Base-by-base conservation (phyloP, 1,140 invertebrate species). In the Drosophila orosa region DNA sequence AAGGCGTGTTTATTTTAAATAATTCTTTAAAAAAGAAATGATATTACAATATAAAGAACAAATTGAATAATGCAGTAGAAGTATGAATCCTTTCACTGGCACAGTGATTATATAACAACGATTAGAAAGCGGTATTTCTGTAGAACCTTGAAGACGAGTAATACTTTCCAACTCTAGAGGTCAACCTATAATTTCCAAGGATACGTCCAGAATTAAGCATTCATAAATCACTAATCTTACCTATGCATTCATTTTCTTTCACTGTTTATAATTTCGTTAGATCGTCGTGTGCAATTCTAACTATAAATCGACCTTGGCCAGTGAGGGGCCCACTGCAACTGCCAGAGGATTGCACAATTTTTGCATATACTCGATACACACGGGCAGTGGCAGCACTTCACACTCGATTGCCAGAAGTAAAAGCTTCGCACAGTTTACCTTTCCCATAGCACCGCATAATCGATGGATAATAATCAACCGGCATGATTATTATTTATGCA, bases 381-480 rank as follows among this genome's bases (percentile, higher is more conserved):
- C 27, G 13, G 19, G 13, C 50, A 8, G 25, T 17, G 25, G 31
- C 13, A n/a, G 73, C 50, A 50, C 63, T 84, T 89, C 84, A 47
- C 84, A 84, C 77, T 67, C 63, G 63, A 57, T 50, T 76, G 83
- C 60, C 39, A 87, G 54, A 82, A 79, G 83, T 82, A 82, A 76
- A 75, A 82, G 75, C 78, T 58, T 44, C 31, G 65, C 74, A 65
- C 27, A 33, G 71, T 56, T 68, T 74, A 47, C 60, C 52, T 55
- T 74, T 68, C 60, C 50, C 69, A 58, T 39, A 6, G 45, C 45
- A 33, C 29, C 31, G 37, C 47, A 54, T 65, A 40, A 58, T 74
- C 59, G 33, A 42, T 1, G 22, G 54, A 39, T 44, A 45, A 39
- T 48, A 45, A 39, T 48, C 31, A 29, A 10, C 6, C 39, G 44